phyloP scores from a whole-genome alignment of 1,140 invertebrate genomes.

The Gryllus bimaculatus region DNA sequence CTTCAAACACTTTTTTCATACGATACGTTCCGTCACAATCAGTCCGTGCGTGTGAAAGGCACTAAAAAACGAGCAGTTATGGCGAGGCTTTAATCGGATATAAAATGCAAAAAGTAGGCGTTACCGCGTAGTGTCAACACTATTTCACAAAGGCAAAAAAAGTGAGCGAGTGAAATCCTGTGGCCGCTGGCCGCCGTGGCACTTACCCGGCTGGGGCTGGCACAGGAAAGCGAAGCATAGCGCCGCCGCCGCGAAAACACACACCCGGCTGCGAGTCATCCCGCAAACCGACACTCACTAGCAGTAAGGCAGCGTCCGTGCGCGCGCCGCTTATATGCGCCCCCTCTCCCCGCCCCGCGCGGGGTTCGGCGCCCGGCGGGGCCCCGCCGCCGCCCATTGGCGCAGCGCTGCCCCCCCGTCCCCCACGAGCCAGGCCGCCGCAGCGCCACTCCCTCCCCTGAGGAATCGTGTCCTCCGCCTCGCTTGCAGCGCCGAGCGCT shows the following conservation, averaged over 20 bases:
- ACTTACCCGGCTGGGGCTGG: neutral
- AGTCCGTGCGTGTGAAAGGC: no score
- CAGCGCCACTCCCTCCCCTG: no score
- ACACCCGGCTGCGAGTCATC: neutral
- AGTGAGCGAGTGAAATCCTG: neutral
- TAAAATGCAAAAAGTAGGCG: no score
- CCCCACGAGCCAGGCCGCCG: no score
- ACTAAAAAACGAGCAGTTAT: no score
- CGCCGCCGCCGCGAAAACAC: neutral
- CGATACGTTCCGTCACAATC: no score
- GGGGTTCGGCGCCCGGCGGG: neutral
- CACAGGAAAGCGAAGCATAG: neutral
- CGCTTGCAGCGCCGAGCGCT: no score
- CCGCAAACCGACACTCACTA: neutral
- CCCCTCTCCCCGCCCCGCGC: no score
- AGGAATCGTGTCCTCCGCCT: no score
- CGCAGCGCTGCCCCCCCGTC: no score
- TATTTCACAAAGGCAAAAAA: neutral
- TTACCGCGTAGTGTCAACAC: neutral
- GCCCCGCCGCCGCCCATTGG: neutral
- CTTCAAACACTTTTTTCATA: no score
- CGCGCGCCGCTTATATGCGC: neutral
- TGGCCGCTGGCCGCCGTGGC: neutral
- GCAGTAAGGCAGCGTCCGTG: neutral
- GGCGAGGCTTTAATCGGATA: no score